Percentiles rank a stretch among this genome's conserved stretches.
Evolutionary conservation across 2,797 vertebrate species (phyloP).

Genomic region (Acestrorhynchus altus): DNA sequence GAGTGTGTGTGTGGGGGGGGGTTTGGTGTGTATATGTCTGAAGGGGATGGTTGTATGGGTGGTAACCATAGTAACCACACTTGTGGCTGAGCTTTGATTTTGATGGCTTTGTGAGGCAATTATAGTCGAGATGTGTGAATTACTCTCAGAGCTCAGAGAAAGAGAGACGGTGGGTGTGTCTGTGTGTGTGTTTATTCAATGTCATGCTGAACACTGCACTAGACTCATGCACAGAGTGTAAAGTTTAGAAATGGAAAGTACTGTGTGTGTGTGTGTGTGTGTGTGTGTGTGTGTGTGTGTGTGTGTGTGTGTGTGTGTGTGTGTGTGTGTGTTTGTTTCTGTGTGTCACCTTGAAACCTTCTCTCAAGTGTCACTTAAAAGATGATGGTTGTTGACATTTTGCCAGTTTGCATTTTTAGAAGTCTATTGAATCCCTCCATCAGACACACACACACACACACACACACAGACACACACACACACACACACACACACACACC

Average conservation of each 20-base stretch:
- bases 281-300: conserved; percentile 6
- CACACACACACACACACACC: too few species aligned
- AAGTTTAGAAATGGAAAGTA: neutral
- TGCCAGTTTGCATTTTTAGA: conserved; percentile 19
- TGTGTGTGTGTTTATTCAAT: neutral
- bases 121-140: conserved; percentile 64
- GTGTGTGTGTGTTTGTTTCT: neutral
- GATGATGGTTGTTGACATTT: conserved; percentile 15
- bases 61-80: conserved; percentile 65
- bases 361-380: neutral
- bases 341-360: conserved; percentile 11
- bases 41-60: conserved; percentile 59
- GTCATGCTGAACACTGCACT: too few species aligned
- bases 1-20: conserved; percentile 56
- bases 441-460: neutral
- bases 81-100: conserved; percentile 59
- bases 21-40: conserved; percentile 60
- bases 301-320: conserved; percentile 12
- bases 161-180: neutral
- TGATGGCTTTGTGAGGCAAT: conserved; percentile 66
- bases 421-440: neutral
- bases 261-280: neutral
- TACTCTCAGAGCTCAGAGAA: neutral
- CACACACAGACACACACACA: neutral
- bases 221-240: neutral